A percentile compares a stretch with the other conserved stretches of the same genome.
Evolutionary conservation across 2,888 invertebrate species (phyloP).

Genomic region (Nemapogon koenigi): DNA sequence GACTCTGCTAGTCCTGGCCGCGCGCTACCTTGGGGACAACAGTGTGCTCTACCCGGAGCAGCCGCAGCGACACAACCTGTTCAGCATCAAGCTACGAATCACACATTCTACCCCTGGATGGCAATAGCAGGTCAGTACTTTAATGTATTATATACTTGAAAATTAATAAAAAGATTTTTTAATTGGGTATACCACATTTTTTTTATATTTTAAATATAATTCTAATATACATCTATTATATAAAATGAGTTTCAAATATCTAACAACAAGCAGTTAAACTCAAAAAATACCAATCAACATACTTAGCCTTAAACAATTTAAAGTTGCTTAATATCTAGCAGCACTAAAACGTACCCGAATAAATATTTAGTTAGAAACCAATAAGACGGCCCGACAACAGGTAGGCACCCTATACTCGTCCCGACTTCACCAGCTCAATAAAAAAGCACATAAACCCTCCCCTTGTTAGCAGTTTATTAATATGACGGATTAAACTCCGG

Average conservation of each 20-base stretch:
- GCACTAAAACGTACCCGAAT: constrained; percentile 2
- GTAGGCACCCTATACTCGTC: constrained; percentile 27
- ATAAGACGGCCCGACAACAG: constrained; percentile 36
- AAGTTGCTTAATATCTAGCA: too few species aligned
- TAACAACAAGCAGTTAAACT: neutral
- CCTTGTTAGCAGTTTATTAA: constrained; percentile 57
- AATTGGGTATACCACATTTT: neutral
- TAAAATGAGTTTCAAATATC: neutral
- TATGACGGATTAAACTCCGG: constrained; percentile 47
- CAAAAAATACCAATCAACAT: too few species aligned
- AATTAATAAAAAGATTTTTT: constrained; percentile 1
- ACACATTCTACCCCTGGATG: constrained; percentile 98
- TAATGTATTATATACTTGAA: constrained; percentile 8
- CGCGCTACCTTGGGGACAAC: constrained; percentile 85
- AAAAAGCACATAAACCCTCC: constrained; percentile 55
- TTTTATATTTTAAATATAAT: neutral
- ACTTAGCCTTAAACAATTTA: too few species aligned
- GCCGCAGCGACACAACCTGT: constrained; percentile 82
- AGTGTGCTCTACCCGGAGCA: constrained; percentile 84
- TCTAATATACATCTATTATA: neutral
- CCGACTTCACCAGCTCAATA: constrained; percentile 43
- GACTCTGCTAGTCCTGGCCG: constrained; percentile 84
- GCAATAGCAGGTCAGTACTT: constrained; percentile 92
- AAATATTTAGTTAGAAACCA: constrained; percentile 39
- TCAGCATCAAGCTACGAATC: constrained; percentile 88